Evolutionary conservation across 2,888 invertebrate species (phyloP), one percentile per base, ranked within the genome.

Genomic region (Tinea pellionella): DNA sequence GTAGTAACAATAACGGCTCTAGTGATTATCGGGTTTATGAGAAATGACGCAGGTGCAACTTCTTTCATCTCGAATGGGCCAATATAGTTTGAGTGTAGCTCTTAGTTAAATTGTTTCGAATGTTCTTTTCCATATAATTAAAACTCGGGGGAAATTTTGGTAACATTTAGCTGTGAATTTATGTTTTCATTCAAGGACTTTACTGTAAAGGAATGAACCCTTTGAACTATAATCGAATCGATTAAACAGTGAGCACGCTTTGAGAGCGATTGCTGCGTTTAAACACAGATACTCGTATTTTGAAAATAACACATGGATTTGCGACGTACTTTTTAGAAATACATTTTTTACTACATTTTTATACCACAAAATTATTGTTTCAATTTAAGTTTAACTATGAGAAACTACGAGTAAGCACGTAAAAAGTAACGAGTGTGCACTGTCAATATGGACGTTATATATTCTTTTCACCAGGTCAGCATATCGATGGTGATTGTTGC

Each of bases 11-110:
- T 47, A 47, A 47, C 16, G 47, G 15, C 16, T 47, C 13, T 47
- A 47, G 47, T 47, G 47, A 47, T 47, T 47, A 47, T 47, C 15
- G 13, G 47, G 15, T 47, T 47, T 47, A 47, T 47, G 47, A 47
- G 47, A 15, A 47, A 47, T 15, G 47, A 4, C 47, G n/a, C 47
- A 47, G 47, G 47, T 47, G 47, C 47, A 16, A 16, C 47, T 47
- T 47, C 47, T 15, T 16, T 47, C 15, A 47, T 47, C 47, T 15
- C 16, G 2, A 47, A 47, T 13, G 47, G 9, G 9, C 47, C 15
- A 47, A 47, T 47, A 47, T 47, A 16, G 47, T 16, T 15, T 9
- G 47, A 15, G 47, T 16, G 16, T 9, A 47, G 47, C 47, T 16
- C 15, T 16, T 13, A 16, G 9, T 15, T 2, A 47, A 13, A 47